Evolutionary conservation across 2,797 vertebrate species (phyloP), one percentile per base, ranked within the genome.

Genomic region (Triplophysa yarkandensis): DNA sequence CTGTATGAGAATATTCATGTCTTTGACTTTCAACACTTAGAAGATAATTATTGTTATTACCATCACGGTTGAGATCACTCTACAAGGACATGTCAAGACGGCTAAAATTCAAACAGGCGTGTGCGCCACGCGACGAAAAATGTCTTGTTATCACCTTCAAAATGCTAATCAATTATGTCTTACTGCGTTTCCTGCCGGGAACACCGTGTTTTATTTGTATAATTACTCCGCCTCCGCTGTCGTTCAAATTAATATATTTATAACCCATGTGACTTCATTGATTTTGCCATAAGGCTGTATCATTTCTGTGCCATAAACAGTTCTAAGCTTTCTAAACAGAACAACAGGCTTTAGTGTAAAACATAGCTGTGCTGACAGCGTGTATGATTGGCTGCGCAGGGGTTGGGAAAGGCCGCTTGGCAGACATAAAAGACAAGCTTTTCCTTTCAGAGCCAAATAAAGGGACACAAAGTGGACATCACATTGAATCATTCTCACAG

Each of bases 11-110:
- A 92, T 92, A 92, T 92, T 92, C 90, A 92, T 89, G 89, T 90
- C 87, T 86, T 82, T 85, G 80, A 87, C 88, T 85, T 90, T 89
- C 87, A 86, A 92, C 90, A 90, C 90, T 91, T 90, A 89, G 87
- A 86, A 89, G 87, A 89, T 92, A 93, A 93, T 93, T 92, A 92
- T 92, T 92, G 90, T 92, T 92, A 92, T 92, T 92, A 92, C 84
- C 90, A 90, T 91, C 90, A 92, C 89, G 90, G 88, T 90, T 92
- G 90, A 93, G 90, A 91, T 93, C 90, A 85, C 86, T 88, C 86
- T 81, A 88, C 91, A 92, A 92, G 92, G 92, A 90, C 92, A 87
- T 90, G 89, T 91, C 91, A 90, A 86, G 87, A 84, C 87, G 86
- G 89, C 90, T 89, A 88, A 87, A 88, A 88, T 88, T 82, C 87